Base-by-base conservation (phyloP, 2,888 invertebrate species). In the Nematopogon swammerdamellus region DNA sequence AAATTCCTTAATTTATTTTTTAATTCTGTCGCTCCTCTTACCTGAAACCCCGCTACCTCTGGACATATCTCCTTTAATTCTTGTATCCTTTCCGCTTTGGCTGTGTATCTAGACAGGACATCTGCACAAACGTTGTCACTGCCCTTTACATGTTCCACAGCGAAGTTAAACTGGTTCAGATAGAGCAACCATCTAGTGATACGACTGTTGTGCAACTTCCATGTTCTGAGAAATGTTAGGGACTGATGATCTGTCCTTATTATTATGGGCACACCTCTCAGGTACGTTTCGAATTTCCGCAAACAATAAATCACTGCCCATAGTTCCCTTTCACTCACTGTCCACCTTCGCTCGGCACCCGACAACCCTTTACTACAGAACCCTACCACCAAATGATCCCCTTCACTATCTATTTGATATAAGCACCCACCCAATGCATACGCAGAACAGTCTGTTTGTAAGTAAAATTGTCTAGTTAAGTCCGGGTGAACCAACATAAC, bases 241-340 rank as follows among this genome's bases (percentile, higher is more conserved):
- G 56, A 54, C 19, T 59, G 55, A 29, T 60, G 58, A 48, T 59
- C 59, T 0, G 59, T 56, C 18, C 43, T 30, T 17, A 60, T 57
- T 4, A 55, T 51, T 2, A 58, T 14, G 18, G 55, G 55, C 0
- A 51, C 8, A 0, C 60, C 58, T 14, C 58, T 51, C 5, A 59
- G 48, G 51, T 59, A 60, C 0, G 59, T 58, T 17, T 58, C 58
- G 42, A 58, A 59, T 25, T 58, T 58, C 16, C 50, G 18, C n/a
- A 59, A 49, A 19, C 56, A 55, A 45, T 43, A 48, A 3, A 60
- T 58, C 0, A 60, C 48, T 1, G 59, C 49, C n/a, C 44, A 58
- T 43, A 59, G 54, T 44, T 59, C 58, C n/a, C 57, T 54, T 47
- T 60, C 58, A 0, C 57, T 56, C 1, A 58, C 56, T 1, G 58